These are phyloP conservation scores for Aptenodytes forsteri DNA, from an alignment of 2,113 vertebrate species.

Conservation along the genomic window DNA sequence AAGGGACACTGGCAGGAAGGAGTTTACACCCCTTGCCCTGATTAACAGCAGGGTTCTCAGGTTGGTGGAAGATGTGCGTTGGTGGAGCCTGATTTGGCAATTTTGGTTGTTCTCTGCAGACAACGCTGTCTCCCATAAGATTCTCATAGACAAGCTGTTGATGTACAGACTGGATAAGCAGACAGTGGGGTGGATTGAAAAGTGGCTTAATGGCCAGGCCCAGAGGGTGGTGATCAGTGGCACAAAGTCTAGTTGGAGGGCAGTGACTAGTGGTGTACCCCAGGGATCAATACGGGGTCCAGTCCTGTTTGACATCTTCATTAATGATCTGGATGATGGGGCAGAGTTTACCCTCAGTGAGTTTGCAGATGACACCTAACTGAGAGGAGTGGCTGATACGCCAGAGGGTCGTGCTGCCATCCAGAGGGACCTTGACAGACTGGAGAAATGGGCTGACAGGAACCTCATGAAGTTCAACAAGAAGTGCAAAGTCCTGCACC, in stretches of 20 bases:
- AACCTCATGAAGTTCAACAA: background rate
- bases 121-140: background rate
- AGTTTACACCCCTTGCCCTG: background rate
- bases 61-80: background rate
- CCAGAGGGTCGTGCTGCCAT: background rate
- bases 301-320: background rate
- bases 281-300: background rate
- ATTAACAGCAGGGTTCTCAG: background rate
- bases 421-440: background rate
- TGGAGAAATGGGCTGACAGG: background rate
- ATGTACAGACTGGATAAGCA: background rate
- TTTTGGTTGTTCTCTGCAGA: background rate
- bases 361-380: background rate
- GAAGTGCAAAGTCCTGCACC: background rate
- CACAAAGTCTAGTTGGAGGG: background rate
- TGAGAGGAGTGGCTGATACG: background rate
- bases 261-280: background rate
- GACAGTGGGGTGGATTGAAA: background rate
- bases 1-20: background rate
- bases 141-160: background rate
- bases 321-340: background rate
- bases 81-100: background rate
- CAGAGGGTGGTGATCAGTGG: background rate
- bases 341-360: background rate
- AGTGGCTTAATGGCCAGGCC: background rate